Evolutionary conservation across 1,140 invertebrate genomes (phyloP), one percentile per base, ranked within the genome.

Genomic region (Drosophila mauritiana): DNA sequence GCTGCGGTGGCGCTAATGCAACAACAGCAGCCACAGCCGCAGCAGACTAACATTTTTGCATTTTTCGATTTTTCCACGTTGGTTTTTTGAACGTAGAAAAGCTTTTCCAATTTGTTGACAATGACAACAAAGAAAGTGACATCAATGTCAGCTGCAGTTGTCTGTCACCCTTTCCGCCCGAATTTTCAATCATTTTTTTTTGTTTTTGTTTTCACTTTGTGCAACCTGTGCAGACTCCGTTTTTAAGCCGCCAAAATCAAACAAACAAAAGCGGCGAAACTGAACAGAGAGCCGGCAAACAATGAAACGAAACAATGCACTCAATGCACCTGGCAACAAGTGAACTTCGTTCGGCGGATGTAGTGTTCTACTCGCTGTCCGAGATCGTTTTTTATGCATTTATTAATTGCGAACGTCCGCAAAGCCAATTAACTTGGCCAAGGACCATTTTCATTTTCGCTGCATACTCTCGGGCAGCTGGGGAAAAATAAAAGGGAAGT

Each of bases 31-130:
- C 55, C 22, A 27, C 22, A 40, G 45, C 15, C 22, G 27, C 53
- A 31, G 42, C 36, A 49, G 27, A 43, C 22, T 34, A 64, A 31
- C 39, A n/a, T 62, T 15, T 46, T 20, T 49, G 27, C 42, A 31
- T 51, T 43, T 31, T 27, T 6, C 10, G 10, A 34, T 11, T 3
- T 12, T 13, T 48, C 1, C 7, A 17, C 11, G 57, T 13, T 4
- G 20, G 45, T n/a, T 4, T 15, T 17, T 34, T 31, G 43, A 12
- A 12, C 3, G 27, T 22, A 6, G 25, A 11, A 59, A 62, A 73
- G 49, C 67, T 65, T 64, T 70, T 70, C 39, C 67, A 70, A 70
- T 70, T 67, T 68, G 63, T 63, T 63, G 63, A 67, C 63, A 62
- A 49, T 48, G 65, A 11, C 65, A 67, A 68, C 64, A 68, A 63